Evolutionary conservation across 2,888 invertebrate genomes (phyloP).

Genomic region (Cephus pygmeus): DNA sequence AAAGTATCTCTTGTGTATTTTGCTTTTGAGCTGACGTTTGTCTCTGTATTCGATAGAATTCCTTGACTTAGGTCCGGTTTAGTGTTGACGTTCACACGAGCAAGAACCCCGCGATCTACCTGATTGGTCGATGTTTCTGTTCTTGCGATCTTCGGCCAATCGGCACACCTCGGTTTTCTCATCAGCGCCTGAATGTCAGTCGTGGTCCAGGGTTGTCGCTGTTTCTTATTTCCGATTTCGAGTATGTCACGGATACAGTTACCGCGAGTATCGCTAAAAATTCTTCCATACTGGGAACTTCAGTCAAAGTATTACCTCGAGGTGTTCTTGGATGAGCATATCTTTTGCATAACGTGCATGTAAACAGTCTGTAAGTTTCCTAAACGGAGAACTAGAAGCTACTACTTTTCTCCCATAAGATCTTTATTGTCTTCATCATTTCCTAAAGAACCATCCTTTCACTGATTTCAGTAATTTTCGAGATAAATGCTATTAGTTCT

Average conservation of each 20-base stretch:
- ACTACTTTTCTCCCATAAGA: not conserved
- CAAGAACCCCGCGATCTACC: constrained; percentile 21
- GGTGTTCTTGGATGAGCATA: not conserved
- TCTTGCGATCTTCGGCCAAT: constrained; percentile 35
- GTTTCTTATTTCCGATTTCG: not conserved
- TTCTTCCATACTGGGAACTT: not conserved
- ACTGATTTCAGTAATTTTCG: not conserved
- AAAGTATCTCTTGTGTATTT: not conserved
- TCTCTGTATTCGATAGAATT: constrained; percentile 20
- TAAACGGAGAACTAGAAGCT: not conserved
- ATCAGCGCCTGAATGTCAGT: constrained; percentile 7
- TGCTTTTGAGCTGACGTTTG: not conserved
- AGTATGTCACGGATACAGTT: not conserved
- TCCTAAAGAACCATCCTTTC: not conserved
- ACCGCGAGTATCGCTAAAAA: not conserved
- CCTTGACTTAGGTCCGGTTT: constrained; percentile 39
- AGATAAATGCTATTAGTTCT: not conserved
- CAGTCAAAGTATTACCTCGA: not conserved
- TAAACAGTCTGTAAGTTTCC: not conserved
- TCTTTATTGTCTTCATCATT: not conserved
- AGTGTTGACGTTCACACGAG: constrained; percentile 40
- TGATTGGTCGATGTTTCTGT: constrained; percentile 35
- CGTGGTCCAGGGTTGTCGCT: not conserved
- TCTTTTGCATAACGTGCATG: not conserved
- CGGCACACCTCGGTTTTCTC: constrained; percentile 31